Evolutionary conservation across 2,797 vertebrate genomes (phyloP).

Genomic region (Scomberomorus guttatus): DNA sequence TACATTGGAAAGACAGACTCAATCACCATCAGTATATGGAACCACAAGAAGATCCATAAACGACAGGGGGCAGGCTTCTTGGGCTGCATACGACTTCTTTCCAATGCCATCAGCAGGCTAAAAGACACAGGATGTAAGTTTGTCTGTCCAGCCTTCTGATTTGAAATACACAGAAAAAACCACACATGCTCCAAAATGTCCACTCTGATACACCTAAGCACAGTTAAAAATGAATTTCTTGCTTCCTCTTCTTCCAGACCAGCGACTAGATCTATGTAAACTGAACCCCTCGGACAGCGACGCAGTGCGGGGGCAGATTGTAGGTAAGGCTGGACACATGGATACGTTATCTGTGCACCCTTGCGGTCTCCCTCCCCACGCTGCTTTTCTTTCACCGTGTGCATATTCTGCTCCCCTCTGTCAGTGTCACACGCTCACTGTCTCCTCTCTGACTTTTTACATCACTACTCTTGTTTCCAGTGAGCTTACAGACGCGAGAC

Average conservation of each 20-base stretch:
- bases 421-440: background rate
- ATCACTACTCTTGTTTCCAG: conserved; percentile 74
- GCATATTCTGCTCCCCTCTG: background rate
- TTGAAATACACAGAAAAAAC: background rate
- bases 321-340: conserved; percentile 88
- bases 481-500: conserved; percentile 98
- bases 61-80: conserved; percentile 98
- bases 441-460: conserved; percentile 40
- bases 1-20: conserved; percentile 98
- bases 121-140: conserved; percentile 98
- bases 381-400: background rate
- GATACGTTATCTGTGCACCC: conserved; percentile 14
- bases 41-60: conserved; percentile 99
- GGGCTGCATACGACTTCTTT: conserved; percentile 96
- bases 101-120: conserved; percentile 97
- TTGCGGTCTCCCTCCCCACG: background rate
- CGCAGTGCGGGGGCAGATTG: conserved; percentile 97
- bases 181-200: background rate
- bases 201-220: background rate
- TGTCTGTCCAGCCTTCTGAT: background rate
- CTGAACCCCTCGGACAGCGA: conserved; percentile 97
- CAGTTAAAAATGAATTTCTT: background rate
- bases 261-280: conserved; percentile 99
- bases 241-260: conserved; percentile 86
- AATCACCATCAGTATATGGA: conserved; percentile 99